These are phyloP conservation scores for Drosophila longiperda DNA, from an alignment of 2,888 invertebrate species.

Conservation along the genomic window DNA sequence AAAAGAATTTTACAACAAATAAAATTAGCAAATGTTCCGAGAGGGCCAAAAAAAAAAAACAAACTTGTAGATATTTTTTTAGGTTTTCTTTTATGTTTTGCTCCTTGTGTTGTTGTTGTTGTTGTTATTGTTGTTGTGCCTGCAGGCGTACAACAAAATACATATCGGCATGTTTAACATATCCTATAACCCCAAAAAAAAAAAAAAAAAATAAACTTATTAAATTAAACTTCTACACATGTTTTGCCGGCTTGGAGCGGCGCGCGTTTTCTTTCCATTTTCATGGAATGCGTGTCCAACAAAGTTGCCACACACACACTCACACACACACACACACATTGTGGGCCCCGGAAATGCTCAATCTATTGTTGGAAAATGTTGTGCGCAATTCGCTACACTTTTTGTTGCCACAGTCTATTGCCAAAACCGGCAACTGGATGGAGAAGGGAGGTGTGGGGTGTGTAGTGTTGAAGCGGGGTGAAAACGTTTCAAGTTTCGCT, in stretches of 20 bases:
- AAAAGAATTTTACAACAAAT: conserved; percentile 67
- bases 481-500: conserved; percentile 71
- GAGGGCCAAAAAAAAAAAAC: conserved; percentile 33
- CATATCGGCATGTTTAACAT: conserved; percentile 75
- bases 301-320: conserved; percentile 30
- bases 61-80: conserved; percentile 48
- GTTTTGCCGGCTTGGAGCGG: conserved; percentile 48
- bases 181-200: conserved; percentile 57
- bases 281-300: conserved; percentile 25
- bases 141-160: conserved; percentile 44
- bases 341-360: conserved; percentile 68
- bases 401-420: conserved; percentile 25
- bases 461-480: neutral
- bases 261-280: conserved; percentile 39
- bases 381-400: conserved; percentile 63
- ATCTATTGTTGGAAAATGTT: conserved; percentile 78
- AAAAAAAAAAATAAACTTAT: conserved; percentile 71
- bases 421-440: conserved; percentile 5
- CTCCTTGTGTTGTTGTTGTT: conserved; percentile 26
- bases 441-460: too few species aligned
- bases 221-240: conserved; percentile 81
- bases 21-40: conserved; percentile 72
- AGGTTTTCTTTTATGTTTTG: conserved; percentile 41
- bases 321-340: conserved; percentile 13
- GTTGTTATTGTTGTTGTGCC: conserved; percentile 15